A percentile compares a stretch with the other conserved stretches of the same genome.
Evolutionary conservation across 2,113 vertebrate genomes (phyloP).

Genomic region (Redunca redunca): DNA sequence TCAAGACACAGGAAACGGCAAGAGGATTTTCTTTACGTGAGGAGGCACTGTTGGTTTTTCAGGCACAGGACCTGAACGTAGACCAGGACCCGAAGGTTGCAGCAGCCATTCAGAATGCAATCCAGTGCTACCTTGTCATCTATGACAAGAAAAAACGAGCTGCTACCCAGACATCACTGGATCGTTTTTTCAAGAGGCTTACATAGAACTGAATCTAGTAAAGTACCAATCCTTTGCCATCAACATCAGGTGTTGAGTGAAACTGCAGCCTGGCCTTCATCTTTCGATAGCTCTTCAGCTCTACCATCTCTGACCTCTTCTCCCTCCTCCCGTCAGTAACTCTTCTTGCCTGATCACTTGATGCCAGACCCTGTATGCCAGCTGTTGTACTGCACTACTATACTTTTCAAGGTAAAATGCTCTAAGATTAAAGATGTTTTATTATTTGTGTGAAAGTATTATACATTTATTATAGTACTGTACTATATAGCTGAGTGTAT

Average conservation of each 20-base stretch:
- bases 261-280: background rate
- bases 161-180: background rate
- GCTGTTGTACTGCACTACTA: background rate
- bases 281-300: background rate
- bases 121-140: background rate
- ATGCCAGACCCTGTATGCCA: background rate
- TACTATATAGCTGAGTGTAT: background rate
- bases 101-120: background rate
- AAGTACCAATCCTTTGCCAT: background rate
- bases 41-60: background rate
- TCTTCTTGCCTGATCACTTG: background rate
- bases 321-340: background rate
- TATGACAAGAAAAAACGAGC: background rate
- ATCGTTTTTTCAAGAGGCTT: background rate
- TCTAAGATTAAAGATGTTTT: background rate
- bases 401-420: background rate
- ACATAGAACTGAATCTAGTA: background rate
- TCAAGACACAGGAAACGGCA: background rate
- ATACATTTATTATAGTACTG: background rate
- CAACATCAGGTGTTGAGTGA: background rate
- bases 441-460: background rate
- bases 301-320: background rate
- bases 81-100: background rate
- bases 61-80: background rate
- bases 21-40: background rate